Evolutionary conservation across 2,113 vertebrate genomes (phyloP).

Genomic region (Aleadryas rufinucha): DNA sequence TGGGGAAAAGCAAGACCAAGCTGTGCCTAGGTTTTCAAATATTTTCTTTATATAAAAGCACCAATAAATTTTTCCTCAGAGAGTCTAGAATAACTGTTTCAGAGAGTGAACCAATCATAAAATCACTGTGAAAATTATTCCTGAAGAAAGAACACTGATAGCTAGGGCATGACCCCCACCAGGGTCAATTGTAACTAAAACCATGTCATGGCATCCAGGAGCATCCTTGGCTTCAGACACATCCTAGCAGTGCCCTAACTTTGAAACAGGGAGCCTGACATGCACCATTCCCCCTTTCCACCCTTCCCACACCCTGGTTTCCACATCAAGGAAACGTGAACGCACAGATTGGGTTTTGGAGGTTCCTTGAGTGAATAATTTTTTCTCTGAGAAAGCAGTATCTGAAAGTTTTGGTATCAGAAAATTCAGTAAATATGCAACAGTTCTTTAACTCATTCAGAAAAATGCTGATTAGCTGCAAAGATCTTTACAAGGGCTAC

Average conservation of each 20-base stretch:
- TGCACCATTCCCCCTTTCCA: not conserved
- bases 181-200: not conserved
- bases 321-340: not conserved
- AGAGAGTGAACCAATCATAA: not conserved
- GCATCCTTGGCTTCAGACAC: not conserved
- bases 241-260: not conserved
- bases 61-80: constrained; percentile 5
- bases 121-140: not conserved
- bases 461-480: not conserved
- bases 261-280: not conserved
- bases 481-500: not conserved
- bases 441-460: not conserved
- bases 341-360: not conserved
- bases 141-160: not conserved
- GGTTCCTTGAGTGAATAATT: not conserved
- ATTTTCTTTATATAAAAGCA: constrained; percentile 11
- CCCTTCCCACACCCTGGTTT: not conserved
- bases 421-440: not conserved
- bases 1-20: constrained; percentile 2
- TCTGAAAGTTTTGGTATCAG: not conserved
- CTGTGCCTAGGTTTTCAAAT: not conserved
- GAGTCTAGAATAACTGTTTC: not conserved
- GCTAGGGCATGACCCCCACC: too few relatives aligned
- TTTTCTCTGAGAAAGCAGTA: not conserved
- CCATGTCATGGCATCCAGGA: not conserved